Evolutionary conservation across 2,797 vertebrate species (phyloP).

Genomic region (Muscicapa striata): DNA sequence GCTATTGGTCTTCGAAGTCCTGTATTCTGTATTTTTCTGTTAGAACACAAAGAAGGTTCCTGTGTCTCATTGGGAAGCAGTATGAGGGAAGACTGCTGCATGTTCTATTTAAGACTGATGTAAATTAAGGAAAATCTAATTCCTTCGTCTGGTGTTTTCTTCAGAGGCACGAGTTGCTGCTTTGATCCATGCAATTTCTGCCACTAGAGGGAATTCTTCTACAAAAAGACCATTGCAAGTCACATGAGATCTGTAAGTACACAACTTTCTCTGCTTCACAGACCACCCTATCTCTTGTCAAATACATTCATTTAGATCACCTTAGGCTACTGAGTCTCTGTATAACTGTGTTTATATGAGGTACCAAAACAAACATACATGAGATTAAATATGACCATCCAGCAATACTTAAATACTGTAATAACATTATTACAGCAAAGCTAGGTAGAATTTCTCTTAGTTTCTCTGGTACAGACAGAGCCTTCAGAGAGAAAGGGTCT

Average conservation of each 20-base stretch:
- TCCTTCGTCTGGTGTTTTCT: neutral
- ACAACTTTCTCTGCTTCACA: neutral
- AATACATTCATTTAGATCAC: neutral
- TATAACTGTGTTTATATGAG: neutral
- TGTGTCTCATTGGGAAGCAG: neutral
- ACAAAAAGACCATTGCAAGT: neutral
- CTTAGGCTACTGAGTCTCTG: neutral
- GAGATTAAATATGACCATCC: neutral
- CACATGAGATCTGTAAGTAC: neutral
- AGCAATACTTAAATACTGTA: neutral
- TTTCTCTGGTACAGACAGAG: neutral
- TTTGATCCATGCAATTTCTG: neutral
- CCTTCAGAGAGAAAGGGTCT: neutral
- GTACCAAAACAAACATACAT: neutral
- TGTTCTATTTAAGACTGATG: neutral
- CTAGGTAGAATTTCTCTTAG: neutral
- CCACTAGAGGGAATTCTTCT: slow-evolving; percentile 20
- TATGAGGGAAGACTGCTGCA: neutral
- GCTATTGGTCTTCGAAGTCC: neutral
- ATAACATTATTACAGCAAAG: neutral
- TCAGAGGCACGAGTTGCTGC: neutral
- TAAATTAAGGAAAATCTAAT: neutral
- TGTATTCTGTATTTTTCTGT: neutral
- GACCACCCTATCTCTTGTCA: neutral
- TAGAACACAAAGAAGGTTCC: neutral